phyloP scores from a whole-genome alignment of 2,113 vertebrate species.

The Rhea pennata region DNA sequence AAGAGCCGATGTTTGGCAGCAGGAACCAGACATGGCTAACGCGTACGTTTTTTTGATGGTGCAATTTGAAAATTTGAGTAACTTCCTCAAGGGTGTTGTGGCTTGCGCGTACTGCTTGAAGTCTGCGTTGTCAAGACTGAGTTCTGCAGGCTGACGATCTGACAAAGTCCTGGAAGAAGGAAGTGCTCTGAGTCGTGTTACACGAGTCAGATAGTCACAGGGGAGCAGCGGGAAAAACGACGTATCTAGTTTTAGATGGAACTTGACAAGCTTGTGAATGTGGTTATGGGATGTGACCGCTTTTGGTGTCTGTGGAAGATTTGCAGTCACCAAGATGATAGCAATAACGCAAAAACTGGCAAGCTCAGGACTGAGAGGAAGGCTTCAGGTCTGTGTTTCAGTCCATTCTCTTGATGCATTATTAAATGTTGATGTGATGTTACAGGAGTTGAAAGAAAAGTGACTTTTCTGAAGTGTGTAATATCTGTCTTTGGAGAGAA shows the following conservation, averaged over 20 bases:
- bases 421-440: not conserved
- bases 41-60: not conserved
- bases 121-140: not conserved
- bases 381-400: not conserved
- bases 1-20: not conserved
- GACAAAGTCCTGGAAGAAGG: not conserved
- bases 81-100: not conserved
- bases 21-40: fast-evolving
- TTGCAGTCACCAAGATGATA: not conserved
- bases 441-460: not conserved
- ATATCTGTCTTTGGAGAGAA: not conserved
- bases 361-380: not conserved
- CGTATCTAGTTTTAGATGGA: not conserved
- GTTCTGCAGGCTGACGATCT: not conserved
- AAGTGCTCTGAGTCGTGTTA: not conserved
- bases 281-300: not conserved
- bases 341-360: not conserved
- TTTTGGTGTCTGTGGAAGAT: not conserved
- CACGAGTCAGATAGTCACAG: not conserved
- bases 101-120: not conserved
- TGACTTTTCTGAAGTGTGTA: not conserved
- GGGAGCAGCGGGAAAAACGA: not conserved
- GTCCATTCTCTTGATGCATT: not conserved
- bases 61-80: not conserved
- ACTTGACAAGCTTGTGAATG: not conserved